phyloP scores from a whole-genome alignment of 2,797 vertebrate genomes.

The Pteropus rufus region DNA sequence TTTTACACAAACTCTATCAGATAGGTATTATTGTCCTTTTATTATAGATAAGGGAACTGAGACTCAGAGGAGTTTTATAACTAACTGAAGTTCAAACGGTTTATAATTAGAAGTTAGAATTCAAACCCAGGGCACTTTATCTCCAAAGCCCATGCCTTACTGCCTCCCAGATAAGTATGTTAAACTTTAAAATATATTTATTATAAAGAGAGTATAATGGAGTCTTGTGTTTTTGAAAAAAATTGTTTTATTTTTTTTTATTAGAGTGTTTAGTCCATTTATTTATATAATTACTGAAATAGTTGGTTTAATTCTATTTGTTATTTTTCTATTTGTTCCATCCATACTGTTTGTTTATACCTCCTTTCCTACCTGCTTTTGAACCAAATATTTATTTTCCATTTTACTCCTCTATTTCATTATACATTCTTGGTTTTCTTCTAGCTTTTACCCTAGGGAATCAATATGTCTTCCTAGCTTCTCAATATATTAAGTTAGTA shows the following conservation, averaged over 20 bases:
- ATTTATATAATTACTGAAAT: not conserved
- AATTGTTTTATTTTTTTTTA: not conserved
- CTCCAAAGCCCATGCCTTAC: not conserved
- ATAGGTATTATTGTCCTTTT: not conserved
- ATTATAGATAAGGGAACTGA: not conserved
- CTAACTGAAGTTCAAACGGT: not conserved
- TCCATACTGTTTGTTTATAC: not conserved
- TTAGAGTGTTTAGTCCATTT: not conserved
- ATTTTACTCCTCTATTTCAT: not conserved
- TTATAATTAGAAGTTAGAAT: not conserved
- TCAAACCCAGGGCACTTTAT: not conserved
- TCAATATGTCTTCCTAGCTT: not conserved
- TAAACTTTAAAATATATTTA: slow-evolving; percentile 24
- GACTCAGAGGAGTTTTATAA: not conserved
- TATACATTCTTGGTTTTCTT: not conserved
- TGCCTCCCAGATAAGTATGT: not conserved
- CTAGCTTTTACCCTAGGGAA: not conserved
- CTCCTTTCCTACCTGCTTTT: not conserved
- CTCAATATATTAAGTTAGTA: not conserved
- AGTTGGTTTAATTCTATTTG: not conserved
- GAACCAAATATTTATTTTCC: not conserved
- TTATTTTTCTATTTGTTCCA: not conserved
- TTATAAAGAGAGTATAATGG: not conserved
- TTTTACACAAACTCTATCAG: not conserved
- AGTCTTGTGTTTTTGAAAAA: not conserved